phyloP scores from a whole-genome alignment of 2,113 vertebrate genomes.

The Nesogale talazaci region DNA sequence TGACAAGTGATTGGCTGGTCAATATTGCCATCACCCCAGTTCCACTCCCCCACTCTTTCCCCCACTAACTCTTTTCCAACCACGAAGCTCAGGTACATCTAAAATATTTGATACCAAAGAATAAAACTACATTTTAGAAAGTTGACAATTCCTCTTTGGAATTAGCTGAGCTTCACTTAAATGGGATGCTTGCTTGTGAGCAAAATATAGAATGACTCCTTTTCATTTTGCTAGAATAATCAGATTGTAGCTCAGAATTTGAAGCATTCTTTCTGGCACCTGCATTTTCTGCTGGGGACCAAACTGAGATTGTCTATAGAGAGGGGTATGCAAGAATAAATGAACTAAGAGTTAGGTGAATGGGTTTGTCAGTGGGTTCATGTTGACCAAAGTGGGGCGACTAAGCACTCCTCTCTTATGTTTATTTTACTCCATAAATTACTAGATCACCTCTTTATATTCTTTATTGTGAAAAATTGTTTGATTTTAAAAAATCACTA shows the following conservation, averaged over 20 bases:
- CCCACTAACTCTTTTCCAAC: neutral
- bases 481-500: neutral
- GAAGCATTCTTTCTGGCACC: neutral
- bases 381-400: neutral
- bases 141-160: neutral
- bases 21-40: neutral
- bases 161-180: neutral
- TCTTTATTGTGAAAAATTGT: neutral
- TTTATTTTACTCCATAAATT: neutral
- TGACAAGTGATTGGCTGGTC: neutral
- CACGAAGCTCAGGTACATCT: neutral
- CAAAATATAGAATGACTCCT: neutral
- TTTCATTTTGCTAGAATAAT: neutral
- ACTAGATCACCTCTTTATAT: neutral
- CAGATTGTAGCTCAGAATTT: neutral
- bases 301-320: neutral
- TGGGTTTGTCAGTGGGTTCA: neutral
- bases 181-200: constrained; percentile 1
- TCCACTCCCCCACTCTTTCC: neutral
- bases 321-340: neutral
- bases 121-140: neutral
- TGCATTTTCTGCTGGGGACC: neutral
- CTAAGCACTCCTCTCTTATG: neutral
- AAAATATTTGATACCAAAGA: neutral
- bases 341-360: no score